Conservation (phyloP, 30 jellyfish, hydroid and myxozoan genomes). For the Aurelia coerulea region DNA sequence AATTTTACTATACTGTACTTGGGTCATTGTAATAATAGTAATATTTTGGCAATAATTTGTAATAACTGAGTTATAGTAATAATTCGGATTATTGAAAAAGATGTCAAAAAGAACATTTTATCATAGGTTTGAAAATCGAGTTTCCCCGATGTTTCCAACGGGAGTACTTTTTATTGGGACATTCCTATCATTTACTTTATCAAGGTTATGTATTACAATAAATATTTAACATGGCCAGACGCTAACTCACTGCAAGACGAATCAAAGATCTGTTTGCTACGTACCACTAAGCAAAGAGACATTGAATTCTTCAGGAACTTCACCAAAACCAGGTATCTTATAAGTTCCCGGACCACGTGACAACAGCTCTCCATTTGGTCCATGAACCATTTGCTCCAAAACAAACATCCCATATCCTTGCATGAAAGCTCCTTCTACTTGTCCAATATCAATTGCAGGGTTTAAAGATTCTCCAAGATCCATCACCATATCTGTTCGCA, state of each 20-base stretch:
- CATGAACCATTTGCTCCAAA: conserved; percentile 45
- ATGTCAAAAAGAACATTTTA: too few relatives aligned
- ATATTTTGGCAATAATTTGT: too few relatives aligned
- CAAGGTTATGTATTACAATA: too few relatives aligned
- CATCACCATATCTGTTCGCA: conserved; percentile 58
- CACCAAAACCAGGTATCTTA: conserved; percentile 53
- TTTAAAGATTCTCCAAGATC: conserved; percentile 57
- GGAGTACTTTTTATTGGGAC: too few relatives aligned
- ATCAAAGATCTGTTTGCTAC: neutral
- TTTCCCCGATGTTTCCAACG: too few relatives aligned
- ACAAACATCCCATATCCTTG: conserved; percentile 57
- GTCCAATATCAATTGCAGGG: conserved; percentile 66
- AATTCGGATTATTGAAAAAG: too few relatives aligned
- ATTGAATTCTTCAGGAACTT: conserved; percentile 46
- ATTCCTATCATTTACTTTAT: too few relatives aligned
- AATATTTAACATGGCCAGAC: too few relatives aligned
- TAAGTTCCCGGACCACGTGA: conserved; percentile 50
- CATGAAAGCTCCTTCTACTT: conserved; percentile 63
- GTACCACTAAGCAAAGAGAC: conserved; percentile 35
- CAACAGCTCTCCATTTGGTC: conserved; percentile 27
- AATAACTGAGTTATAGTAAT: too few relatives aligned
- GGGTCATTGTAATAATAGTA: too few relatives aligned
- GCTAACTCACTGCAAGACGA: neutral
- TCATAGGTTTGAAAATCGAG: too few relatives aligned
- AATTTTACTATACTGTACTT: too few relatives aligned